Base-by-base conservation (phyloP, 2,113 vertebrate species). In the Engystomops pustulosus region DNA sequence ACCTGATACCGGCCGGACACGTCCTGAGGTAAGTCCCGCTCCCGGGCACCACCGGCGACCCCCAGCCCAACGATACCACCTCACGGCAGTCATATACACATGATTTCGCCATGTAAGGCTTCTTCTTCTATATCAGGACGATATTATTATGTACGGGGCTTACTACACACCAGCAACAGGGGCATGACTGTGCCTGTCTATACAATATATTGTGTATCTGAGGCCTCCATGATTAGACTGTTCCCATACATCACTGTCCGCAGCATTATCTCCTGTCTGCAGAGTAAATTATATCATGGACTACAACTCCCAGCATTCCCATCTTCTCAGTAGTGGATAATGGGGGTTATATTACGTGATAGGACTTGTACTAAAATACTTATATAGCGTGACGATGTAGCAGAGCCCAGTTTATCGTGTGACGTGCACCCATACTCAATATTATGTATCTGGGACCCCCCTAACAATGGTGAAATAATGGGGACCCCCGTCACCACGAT, bases 281-380 rank as follows among this genome's bases (percentile, higher is more conserved):
- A 5, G 38, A 8, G 8, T 5, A 41, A 5, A 2, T 25, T 9
- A 14, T 58, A 2, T n/a, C 51, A 55, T 25, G 55, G 55, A 58
- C 55, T 58, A 58, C 55, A 58, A 58, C 55, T 58, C 55, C 55
- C 55, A 58, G 55, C 55, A 9, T 58, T 9, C 55, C 18, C 55
- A 20, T n/a, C n/a, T n/a, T n/a, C n/a, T n/a, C n/a, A n/a, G n/a
- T n/a, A n/a, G n/a, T n/a, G n/a, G n/a, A n/a, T n/a, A n/a, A n/a
- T n/a, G n/a, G n/a, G n/a, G n/a, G 9, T 2, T 45, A 2, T 45
- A 45, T 12, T 45, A 12, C 14, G 11, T 45, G 44, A 45, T 45
- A 45, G 10, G 44, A 12, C 11, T 41, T 41, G 10, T 45, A 45
- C 6, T 5, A 2, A 41, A 6, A 9, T 45, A 45, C 14, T 12